Conservation (phyloP, 2,797 vertebrate genomes). For the Valencia hispanica region DNA sequence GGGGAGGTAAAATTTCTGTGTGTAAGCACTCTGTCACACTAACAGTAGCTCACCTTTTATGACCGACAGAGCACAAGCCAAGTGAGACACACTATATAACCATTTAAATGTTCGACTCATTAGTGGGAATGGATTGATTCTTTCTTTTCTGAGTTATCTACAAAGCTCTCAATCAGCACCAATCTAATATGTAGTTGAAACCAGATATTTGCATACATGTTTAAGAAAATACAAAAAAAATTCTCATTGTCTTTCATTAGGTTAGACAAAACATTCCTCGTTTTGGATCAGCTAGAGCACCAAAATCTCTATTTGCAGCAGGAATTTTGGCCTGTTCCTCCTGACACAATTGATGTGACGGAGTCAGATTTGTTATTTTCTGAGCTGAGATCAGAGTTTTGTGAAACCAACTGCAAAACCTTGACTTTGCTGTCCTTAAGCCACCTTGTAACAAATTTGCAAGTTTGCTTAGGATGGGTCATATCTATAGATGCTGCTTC, state of each 20-base stretch:
- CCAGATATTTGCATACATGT: neutral
- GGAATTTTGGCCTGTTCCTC: neutral
- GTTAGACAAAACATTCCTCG: neutral
- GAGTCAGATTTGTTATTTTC: neutral
- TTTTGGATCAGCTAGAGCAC: neutral
- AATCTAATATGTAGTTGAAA: slow-evolving; percentile 8
- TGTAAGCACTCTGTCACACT: slow-evolving; percentile 66
- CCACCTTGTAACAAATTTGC: neutral
- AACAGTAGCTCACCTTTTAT: slow-evolving; percentile 61
- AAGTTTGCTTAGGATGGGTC: neutral
- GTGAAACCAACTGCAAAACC: neutral
- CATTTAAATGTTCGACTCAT: slow-evolving; percentile 40
- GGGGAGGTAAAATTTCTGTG: slow-evolving; percentile 51
- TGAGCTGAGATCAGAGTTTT: neutral
- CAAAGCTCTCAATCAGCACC: slow-evolving; percentile 45
- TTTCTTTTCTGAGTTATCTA: neutral
- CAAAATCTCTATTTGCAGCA: neutral
- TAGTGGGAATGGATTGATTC: slow-evolving; percentile 14
- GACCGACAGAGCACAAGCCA: slow-evolving; percentile 29
- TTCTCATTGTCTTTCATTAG: neutral
- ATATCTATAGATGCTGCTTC: too few species aligned
- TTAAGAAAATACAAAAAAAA: neutral
- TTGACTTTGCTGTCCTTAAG: neutral
- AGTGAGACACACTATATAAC: slow-evolving; percentile 32
- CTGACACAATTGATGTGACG: neutral